Evolutionary conservation across 2,113 vertebrate species (phyloP), one percentile per base, ranked within the genome.

Genomic region (Anser brachyrhynchus): DNA sequence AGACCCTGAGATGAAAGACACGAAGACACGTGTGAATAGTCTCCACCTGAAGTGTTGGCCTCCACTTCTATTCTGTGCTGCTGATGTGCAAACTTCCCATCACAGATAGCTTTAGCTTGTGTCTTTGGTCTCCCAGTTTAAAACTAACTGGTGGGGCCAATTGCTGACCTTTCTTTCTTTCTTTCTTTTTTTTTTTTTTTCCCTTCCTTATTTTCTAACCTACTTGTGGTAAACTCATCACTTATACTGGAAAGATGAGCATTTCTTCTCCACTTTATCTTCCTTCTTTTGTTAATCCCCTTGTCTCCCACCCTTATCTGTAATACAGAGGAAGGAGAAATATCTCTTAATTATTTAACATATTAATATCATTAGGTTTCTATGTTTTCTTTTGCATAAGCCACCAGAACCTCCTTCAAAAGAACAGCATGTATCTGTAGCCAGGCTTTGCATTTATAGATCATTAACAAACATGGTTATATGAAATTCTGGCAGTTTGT

Each of bases 351-450:
- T 92, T 89, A 91, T 79, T 96, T 91, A 89, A 66, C 73, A 66
- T 75, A 69, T 65, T 92, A 92, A 78, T 95, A 81, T 33, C 73
- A 52, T 75, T 52, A 91, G 19, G 4, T 87, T 83, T 65, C 61
- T 87, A 17, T 11, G 66, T n/a, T 87, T 84, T 91, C 70, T 75
- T 78, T 87, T 46, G 33, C 61, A 87, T 80, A 78, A 94, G n/a
- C 61, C 54, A 89, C 73, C 80, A 89, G 86, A 91, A 91, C 43
- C 61, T 89, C 73, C 91, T 93, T 93, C 93, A 95, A 93, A 93
- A 81, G 66, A 84, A 18, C 62, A 91, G 46, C 10, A 4, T 8
- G 22, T 35, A 75, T 74, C 57, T 25, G 13, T 28, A 91, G 77
- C 66, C 54, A 84, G 80, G 76, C 65, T 95, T 94, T 78, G 61